A percentile compares a stretch with the other conserved stretches of the same genome.
These are phyloP conservation scores for Conops quadrifasciatus DNA, from an alignment of 2,888 invertebrate genomes.

Conservation along the genomic window DNA sequence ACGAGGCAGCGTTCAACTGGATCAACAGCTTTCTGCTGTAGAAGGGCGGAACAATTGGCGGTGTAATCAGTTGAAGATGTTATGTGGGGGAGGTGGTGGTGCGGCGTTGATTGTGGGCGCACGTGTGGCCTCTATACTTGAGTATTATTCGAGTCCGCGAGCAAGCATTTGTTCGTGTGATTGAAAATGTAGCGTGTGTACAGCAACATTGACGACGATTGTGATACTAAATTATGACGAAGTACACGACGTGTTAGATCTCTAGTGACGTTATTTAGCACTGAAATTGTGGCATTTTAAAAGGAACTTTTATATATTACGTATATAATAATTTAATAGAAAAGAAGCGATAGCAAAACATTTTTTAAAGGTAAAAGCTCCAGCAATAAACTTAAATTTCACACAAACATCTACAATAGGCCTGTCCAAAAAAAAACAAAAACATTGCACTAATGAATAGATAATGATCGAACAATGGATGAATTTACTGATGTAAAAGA, in stretches of 20 bases:
- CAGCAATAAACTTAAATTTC: too few species aligned
- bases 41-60: neutral
- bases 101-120: neutral
- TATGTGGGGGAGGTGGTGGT: slow-evolving; percentile 9
- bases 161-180: neutral
- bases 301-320: too few species aligned
- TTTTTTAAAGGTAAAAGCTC: too few species aligned
- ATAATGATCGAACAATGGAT: too few species aligned
- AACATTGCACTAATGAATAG: too few species aligned
- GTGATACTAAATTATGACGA: slow-evolving; percentile 40
- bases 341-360: too few species aligned
- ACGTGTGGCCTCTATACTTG: slow-evolving; percentile 19
- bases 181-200: slow-evolving; percentile 17
- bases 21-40: neutral
- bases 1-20: neutral
- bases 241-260: slow-evolving; percentile 27
- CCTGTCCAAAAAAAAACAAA: too few species aligned
- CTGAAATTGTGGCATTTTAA: too few species aligned
- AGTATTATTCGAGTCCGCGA: neutral
- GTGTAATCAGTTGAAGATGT: neutral
- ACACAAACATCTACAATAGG: too few species aligned
- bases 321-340: too few species aligned
- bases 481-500: too few species aligned
- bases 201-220: neutral
- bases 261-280: too few species aligned